Base-by-base conservation (phyloP, 2,888 invertebrate species). In the Pocota personata region DNA sequence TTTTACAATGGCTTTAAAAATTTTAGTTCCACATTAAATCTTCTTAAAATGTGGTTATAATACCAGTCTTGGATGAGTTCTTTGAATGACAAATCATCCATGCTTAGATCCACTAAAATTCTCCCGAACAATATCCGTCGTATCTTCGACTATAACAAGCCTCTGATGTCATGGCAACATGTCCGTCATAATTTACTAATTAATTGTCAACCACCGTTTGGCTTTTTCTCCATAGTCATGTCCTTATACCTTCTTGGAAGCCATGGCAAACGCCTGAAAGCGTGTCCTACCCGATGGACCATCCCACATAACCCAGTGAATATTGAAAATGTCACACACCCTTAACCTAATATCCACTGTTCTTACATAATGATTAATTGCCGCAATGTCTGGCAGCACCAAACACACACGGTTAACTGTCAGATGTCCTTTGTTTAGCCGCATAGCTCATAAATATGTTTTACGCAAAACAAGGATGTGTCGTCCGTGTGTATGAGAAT, bases 371-470 rank as follows among this genome's bases (percentile, higher is more conserved):
- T 84, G 84, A 84, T 84, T 84, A 84, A 84, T 84, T 69, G 58
- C 58, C 58, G 21, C 48, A 48, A 50, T 48, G 82, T 82, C 72
- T 64, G 37, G 19, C 76, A 19, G 30, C 30, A 27, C 55, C 35
- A 3, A 30, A 19, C 30, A 52, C 27, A 73, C 16, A 62, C 52
- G n/a, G 24, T n/a, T 37, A 72, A 43, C 71, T 66, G 40, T 48
- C 27, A 60, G 50, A 35, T 66, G 71, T 77, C 82, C 67, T 86
- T 77, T 80, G 55, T 75, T 75, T 52, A 46, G 55, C 48, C 60
- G 62, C 73, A 75, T 64, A 79, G 67, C 80, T 84, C 84, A 84
- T 84, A 84, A 84, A 80, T 75, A 84, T 80, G 69, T 80, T 62
- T 14, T 24, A 3, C 14, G 50, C 75, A 32, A 73, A 84, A 73